A percentile compares a stretch with the other conserved stretches of the same genome.
Conservation (phyloP, 2,113 vertebrate genomes). For the Nesoenas mayeri region DNA sequence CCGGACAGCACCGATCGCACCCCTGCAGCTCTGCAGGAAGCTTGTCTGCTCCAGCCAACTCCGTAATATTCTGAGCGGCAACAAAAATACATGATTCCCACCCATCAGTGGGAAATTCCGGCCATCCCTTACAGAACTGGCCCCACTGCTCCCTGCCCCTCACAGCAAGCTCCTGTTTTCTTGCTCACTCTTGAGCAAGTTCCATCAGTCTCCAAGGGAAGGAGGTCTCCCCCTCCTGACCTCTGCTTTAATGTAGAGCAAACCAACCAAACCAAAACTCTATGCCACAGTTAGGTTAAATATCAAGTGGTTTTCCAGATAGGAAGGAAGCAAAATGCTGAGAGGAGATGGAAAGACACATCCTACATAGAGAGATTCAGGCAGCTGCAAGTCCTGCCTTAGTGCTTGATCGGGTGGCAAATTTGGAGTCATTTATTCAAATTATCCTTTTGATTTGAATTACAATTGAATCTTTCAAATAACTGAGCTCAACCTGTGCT, state of each 20-base stretch:
- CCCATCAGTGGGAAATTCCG: neutral
- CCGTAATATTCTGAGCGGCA: neutral
- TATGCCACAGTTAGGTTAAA: neutral
- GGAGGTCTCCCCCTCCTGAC: neutral
- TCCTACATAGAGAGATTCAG: neutral
- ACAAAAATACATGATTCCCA: neutral
- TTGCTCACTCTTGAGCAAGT: neutral
- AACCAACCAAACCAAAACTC: neutral
- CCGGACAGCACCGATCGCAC: accelerated
- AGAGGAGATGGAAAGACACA: neutral
- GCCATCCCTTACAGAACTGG: accelerated
- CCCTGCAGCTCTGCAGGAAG: neutral
- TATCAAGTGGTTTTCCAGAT: neutral
- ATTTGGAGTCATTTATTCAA: neutral
- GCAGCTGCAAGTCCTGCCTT: neutral
- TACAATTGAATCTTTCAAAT: neutral
- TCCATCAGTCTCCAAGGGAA: neutral
- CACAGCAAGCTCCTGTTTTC: neutral
- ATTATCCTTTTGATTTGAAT: constrained; percentile 40
- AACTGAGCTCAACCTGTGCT: neutral
- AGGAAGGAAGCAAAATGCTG: neutral
- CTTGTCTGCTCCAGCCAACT: neutral
- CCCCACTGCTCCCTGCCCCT: neutral
- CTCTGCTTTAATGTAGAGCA: neutral
- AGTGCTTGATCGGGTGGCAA: neutral